phyloP scores from a whole-genome alignment of 2,113 vertebrate genomes.

The Limnothrissa miodon region DNA sequence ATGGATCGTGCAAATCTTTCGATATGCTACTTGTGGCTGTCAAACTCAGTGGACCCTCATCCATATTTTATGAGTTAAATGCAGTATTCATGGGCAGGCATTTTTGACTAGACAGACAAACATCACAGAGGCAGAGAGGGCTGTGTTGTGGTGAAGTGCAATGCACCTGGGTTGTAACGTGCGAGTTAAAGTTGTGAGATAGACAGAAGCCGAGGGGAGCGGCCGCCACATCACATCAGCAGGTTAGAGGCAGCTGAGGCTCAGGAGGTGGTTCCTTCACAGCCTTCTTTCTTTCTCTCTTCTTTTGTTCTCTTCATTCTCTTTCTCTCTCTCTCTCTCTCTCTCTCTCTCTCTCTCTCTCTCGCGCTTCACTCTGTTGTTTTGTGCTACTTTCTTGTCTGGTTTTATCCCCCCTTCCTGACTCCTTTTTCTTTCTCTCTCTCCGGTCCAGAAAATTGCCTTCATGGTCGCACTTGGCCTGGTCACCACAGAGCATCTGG shows the following conservation, averaged over 20 bases:
- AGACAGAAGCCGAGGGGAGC: not conserved
- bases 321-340: too few relatives aligned
- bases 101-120: not conserved
- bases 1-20: not conserved
- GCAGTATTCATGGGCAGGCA: not conserved
- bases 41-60: not conserved
- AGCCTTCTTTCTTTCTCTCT: not conserved
- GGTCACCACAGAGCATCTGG: conserved; percentile 92
- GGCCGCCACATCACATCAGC: not conserved
- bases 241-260: not conserved
- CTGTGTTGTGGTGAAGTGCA: not conserved
- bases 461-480: conserved; percentile 97
- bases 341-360: too few relatives aligned
- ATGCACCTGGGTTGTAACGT: not conserved
- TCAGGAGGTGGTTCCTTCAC: not conserved
- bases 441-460: conserved; percentile 88
- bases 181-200: not conserved
- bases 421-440: conserved; percentile 14
- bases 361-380: too few relatives aligned
- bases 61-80: not conserved
- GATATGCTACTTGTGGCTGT: not conserved
- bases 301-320: not conserved
- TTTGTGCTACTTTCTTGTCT: not conserved
- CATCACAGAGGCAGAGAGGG: not conserved
- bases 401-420: not conserved